Percentiles rank a stretch among this genome's conserved stretches.
phyloP scores from a whole-genome alignment of 2,113 vertebrate species.

The Dipodomys ordii region DNA sequence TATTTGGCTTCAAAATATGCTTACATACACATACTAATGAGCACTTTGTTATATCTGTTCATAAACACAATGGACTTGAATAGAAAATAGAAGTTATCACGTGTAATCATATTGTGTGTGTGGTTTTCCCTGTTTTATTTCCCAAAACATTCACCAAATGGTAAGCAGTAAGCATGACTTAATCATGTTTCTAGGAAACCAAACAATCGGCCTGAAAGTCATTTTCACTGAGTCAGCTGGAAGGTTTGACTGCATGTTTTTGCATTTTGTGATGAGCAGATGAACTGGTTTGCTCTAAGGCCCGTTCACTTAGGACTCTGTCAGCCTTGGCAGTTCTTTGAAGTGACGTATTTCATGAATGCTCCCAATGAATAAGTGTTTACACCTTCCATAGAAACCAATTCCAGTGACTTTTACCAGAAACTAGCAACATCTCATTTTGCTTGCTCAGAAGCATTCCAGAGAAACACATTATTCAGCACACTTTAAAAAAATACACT shows the following conservation, averaged over 20 bases:
- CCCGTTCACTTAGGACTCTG: not conserved
- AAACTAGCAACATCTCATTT: not conserved
- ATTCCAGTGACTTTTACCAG: not conserved
- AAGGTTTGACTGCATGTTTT: not conserved
- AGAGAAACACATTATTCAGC: not conserved
- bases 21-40: not conserved
- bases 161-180: not conserved
- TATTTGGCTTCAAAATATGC: not conserved
- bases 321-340: not conserved
- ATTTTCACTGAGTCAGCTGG: not conserved
- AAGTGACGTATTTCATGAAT: not conserved
- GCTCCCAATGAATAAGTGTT: not conserved
- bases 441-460: conserved; percentile 4
- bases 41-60: not conserved
- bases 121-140: not conserved
- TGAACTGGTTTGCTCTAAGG: not conserved
- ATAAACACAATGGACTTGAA: not conserved
- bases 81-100: not conserved
- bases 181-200: not conserved
- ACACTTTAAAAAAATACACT: conserved; percentile 12
- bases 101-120: not conserved
- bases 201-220: not conserved
- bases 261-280: not conserved
- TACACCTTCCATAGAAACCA: conserved; percentile 4
- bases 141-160: not conserved